Base-by-base conservation (phyloP, 1,140 invertebrate genomes). In the Megalonaias nervosa region DNA sequence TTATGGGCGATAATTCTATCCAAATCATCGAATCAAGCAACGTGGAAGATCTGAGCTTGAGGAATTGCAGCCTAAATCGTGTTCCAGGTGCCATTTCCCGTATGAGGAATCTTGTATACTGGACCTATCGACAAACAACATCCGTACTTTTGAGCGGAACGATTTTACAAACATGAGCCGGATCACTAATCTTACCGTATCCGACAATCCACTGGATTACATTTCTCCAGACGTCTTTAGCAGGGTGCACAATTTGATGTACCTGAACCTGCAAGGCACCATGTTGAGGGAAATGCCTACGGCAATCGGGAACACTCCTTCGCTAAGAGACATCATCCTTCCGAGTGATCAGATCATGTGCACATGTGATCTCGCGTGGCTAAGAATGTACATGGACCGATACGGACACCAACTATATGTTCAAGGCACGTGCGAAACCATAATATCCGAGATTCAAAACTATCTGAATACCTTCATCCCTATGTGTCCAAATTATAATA, bases 41-140 rank as follows among this genome's bases (percentile, higher is more conserved):
- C 3, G 73, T 78, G 11, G 23, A 16, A 55, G n/a, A 67, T 12
- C 31, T 78, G 11, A 78, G 76, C 64, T 67, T 78, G 2, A 23
- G 66, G n/a, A 78, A 78, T 19, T 78, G 76, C 58, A 73, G 70
- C 15, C 38, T 78, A 31, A 68, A 70, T 9, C 56, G 76, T 13
- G 76, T 78, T 19, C 76, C 76, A 56, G 76, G 76, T 13, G 70
- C 76, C 19, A 58, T 78, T 5, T 78, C 76, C n/a, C 72, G 73
- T 23, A 48, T 78, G 19, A 78, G 70, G 12, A 72, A 78, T 56
- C 66, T 78, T 14, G 64, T 2, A 69, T 31, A 31, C 58, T 78
- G 71, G 61, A 78, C 38, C 31, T 78, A 6, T 58, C 76, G 0
- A 67, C 73, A 14, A 78, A 78, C 57, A 16, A 78, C 16, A 78